Conservation (phyloP, 2,888 invertebrate species). For the Drosophila koepferae region DNA sequence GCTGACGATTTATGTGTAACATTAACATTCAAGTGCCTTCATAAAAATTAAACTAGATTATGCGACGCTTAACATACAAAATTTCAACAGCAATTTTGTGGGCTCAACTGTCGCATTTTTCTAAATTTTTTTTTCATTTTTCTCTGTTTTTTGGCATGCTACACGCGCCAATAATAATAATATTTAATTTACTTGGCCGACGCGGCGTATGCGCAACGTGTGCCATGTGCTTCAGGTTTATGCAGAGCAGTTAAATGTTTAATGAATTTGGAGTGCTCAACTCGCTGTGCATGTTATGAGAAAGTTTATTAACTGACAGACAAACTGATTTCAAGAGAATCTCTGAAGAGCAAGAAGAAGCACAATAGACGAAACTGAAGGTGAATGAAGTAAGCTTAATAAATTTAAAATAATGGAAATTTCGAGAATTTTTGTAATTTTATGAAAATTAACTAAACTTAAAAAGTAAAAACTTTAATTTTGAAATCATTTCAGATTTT, state of each 20-base stretch:
- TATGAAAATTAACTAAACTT: background rate
- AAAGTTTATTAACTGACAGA: conserved; percentile 8
- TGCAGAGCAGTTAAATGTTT: conserved; percentile 38
- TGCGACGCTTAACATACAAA: conserved; percentile 6
- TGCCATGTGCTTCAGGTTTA: background rate
- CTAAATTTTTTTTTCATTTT: background rate
- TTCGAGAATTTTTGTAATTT: background rate
- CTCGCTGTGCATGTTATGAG: background rate
- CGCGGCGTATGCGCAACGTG: conserved; percentile 49
- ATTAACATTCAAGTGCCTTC: background rate
- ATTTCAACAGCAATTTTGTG: conserved; percentile 12
- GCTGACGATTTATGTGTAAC: conserved; percentile 6
- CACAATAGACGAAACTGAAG: background rate
- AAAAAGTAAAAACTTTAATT: background rate
- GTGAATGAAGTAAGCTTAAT: background rate
- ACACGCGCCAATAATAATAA: conserved; percentile 51
- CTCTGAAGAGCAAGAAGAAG: too few relatives aligned
- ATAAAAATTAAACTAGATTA: conserved; percentile 19
- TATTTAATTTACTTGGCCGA: conserved; percentile 49
- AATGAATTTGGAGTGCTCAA: conserved; percentile 31
- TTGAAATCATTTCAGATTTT: too few relatives aligned
- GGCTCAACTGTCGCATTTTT: conserved; percentile 9
- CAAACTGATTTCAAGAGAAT: background rate
- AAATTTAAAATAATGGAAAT: background rate
- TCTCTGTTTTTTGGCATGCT: conserved; percentile 1